These are phyloP conservation scores for Merodon equestris DNA, from an alignment of 2,888 invertebrate genomes.

Conservation along the genomic window DNA sequence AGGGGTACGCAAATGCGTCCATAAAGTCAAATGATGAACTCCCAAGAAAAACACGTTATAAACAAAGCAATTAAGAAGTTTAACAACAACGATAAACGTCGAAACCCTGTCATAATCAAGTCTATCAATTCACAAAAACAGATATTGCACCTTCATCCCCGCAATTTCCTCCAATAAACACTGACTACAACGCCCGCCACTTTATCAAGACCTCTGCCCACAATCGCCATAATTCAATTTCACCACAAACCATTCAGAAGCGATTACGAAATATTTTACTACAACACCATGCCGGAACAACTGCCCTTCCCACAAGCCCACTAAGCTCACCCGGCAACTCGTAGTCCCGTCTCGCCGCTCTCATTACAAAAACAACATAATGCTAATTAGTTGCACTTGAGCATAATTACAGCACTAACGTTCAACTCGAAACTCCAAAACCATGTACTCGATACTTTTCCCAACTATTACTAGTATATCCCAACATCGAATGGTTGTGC, in stretches of 20 bases:
- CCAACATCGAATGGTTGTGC: conserved; percentile 27
- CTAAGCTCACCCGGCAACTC: background rate
- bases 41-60: too few relatives aligned
- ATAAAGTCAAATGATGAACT: too few relatives aligned
- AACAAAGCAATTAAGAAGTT: too few relatives aligned
- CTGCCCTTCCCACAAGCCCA: conserved; percentile 16
- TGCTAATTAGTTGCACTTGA: conserved; percentile 68
- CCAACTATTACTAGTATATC: conserved; percentile 4
- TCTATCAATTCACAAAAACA: conserved; percentile 15
- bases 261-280: conserved; percentile 63
- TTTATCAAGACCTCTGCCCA: conserved; percentile 17
- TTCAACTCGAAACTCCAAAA: conserved; percentile 9
- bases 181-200: background rate
- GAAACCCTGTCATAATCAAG: conserved; percentile 22
- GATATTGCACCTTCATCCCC: conserved; percentile 42
- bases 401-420: conserved; percentile 57
- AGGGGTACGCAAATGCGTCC: too few relatives aligned
- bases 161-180: too few relatives aligned
- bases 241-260: conserved; percentile 64
- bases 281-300: conserved; percentile 36
- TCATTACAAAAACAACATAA: conserved; percentile 34
- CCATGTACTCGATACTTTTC: conserved; percentile 34
- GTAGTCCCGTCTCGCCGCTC: background rate
- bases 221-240: conserved; percentile 62
- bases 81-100: too few relatives aligned